Evolutionary conservation across 2,797 vertebrate genomes (phyloP).

Genomic region (Oryzias dopingdopingensis): DNA sequence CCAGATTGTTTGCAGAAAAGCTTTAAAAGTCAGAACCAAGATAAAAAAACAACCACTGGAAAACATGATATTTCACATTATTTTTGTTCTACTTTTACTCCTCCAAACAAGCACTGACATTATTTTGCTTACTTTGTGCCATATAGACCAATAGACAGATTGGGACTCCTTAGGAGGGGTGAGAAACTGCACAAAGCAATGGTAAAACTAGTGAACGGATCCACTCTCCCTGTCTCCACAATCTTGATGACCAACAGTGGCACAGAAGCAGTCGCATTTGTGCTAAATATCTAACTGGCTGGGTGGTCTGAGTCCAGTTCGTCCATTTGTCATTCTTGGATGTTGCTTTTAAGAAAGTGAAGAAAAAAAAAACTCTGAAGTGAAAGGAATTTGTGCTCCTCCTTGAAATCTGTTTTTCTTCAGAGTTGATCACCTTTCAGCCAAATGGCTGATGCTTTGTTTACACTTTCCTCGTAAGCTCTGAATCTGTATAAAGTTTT

Average conservation of each 20-base stretch:
- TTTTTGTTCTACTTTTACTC: too few species aligned
- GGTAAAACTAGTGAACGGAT: constrained; percentile 1
- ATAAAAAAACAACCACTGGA: too few species aligned
- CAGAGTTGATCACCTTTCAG: not conserved
- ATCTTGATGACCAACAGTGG: not conserved
- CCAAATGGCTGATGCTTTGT: too few species aligned
- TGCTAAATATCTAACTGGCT: constrained; percentile 3
- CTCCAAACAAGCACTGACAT: too few species aligned
- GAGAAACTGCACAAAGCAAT: not conserved
- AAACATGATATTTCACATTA: too few species aligned
- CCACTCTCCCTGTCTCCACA: not conserved
- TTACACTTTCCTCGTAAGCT: too few species aligned
- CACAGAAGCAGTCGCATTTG: constrained; percentile 8
- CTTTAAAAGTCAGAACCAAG: too few species aligned
- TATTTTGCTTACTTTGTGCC: too few species aligned
- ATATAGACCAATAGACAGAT: not conserved
- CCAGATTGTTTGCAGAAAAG: too few species aligned
- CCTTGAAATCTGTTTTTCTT: not conserved
- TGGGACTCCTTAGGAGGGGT: constrained; percentile 4
- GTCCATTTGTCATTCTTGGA: constrained; percentile 17
- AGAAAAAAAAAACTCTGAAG: not conserved
- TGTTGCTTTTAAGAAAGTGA: constrained; percentile 5
- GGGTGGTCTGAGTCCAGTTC: constrained; percentile 22
- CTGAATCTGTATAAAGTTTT: too few species aligned
- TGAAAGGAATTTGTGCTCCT: not conserved